Conservation (phyloP, 2,113 vertebrate genomes). For the Elgaria multicarinata region DNA sequence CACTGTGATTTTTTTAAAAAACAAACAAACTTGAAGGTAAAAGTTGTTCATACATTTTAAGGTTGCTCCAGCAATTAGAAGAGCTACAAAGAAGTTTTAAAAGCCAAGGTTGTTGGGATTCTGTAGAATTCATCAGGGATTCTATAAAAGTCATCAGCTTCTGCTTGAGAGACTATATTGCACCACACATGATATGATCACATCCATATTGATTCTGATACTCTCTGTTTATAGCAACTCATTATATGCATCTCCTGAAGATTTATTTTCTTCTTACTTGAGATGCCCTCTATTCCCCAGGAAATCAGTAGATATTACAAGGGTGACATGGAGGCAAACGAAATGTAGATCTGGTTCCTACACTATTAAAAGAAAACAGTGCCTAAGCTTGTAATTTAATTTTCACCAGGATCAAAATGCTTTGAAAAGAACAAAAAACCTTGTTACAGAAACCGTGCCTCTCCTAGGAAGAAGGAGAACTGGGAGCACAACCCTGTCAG, state of each 20-base stretch:
- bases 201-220: not conserved
- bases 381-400: not conserved
- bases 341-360: conserved; percentile 4
- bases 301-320: conserved; percentile 19
- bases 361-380: not conserved
- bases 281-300: not conserved
- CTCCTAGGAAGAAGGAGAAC: not conserved
- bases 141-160: not conserved
- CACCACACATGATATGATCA: not conserved
- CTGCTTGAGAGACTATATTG: not conserved
- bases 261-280: not conserved
- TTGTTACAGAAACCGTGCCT: conserved; percentile 14
- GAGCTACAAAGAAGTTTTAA: not conserved
- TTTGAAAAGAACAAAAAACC: conserved; percentile 32
- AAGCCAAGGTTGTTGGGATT: not conserved
- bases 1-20: not conserved
- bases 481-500: conserved; percentile 24
- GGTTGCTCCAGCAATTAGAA: not conserved
- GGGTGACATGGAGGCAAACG: not conserved
- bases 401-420: conserved; percentile 28
- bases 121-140: not conserved
- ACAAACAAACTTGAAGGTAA: not conserved
- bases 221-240: not conserved
- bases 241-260: not conserved
- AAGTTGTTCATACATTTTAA: not conserved